Conservation (phyloP, 2,113 vertebrate species). For the Vireo altiloquus region DNA sequence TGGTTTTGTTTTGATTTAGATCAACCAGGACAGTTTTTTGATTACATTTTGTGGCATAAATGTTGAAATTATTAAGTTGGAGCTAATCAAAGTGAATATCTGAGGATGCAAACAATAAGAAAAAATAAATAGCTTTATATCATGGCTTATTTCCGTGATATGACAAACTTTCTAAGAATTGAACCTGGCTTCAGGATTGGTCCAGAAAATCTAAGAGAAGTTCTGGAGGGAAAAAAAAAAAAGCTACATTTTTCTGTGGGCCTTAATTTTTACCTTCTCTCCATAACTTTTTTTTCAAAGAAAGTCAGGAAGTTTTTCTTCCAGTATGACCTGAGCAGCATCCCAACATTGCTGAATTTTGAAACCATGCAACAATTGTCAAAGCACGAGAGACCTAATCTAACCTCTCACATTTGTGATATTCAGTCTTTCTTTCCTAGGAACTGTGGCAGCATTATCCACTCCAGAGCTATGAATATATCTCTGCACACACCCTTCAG, state of each 20-base stretch:
- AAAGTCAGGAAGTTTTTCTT: not conserved
- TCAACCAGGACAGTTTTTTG: not conserved
- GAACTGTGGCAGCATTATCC: not conserved
- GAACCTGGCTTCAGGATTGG: not conserved
- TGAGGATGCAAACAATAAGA: not conserved
- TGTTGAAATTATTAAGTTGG: not conserved
- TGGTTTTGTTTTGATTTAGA: not conserved
- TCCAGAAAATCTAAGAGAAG: not conserved
- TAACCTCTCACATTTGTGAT: not conserved
- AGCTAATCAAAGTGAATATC: not conserved
- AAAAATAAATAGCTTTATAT: not conserved
- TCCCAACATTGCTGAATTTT: not conserved
- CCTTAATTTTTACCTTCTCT: not conserved
- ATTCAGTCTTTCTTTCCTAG: not conserved
- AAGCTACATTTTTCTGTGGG: not conserved
- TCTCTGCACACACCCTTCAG: not conserved
- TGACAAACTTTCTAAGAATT: not conserved
- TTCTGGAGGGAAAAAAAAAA: not conserved
- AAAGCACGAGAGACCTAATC: not conserved
- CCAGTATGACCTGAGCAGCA: not conserved
- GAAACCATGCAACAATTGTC: not conserved
- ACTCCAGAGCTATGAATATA: not conserved
- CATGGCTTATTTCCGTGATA: not conserved
- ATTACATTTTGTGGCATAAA: not conserved
- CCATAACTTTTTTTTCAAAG: not conserved